phyloP scores from a whole-genome alignment of 2,113 vertebrate genomes.

The Parus major region DNA sequence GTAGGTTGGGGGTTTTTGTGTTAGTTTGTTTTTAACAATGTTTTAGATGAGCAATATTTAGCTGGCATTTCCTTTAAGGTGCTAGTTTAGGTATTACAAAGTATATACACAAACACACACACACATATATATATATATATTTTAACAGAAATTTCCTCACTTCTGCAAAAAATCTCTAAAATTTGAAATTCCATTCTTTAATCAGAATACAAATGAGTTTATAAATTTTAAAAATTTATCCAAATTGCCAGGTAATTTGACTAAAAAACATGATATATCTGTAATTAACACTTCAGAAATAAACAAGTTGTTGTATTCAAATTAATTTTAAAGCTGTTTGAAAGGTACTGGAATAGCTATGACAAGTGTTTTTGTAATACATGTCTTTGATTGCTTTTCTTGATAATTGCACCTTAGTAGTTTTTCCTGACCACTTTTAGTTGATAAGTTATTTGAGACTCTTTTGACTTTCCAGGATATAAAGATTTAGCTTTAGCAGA shows the following conservation, averaged over 20 bases:
- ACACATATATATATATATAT: background rate
- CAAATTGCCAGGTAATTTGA: background rate
- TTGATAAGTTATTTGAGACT: background rate
- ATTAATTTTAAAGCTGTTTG: background rate
- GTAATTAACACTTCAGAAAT: background rate
- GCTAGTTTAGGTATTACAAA: background rate
- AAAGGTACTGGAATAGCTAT: background rate
- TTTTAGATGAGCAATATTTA: background rate
- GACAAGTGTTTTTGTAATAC: background rate
- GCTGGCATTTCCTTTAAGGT: background rate
- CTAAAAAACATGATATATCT: background rate
- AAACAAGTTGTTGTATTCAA: background rate
- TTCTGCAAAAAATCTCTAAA: background rate
- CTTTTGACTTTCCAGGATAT: background rate
- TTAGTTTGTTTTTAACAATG: background rate
- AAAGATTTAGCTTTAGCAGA: background rate
- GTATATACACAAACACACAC: constrained; percentile 35
- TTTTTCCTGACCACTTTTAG: background rate
- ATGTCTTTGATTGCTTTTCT: background rate
- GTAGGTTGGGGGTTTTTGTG: accelerated
- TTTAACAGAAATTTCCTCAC: background rate
- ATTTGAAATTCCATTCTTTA: background rate
- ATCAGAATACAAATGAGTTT: background rate
- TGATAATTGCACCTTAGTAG: background rate
- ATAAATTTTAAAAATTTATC: background rate